A percentile compares a stretch with the other conserved stretches of the same genome.
These are phyloP conservation scores for Drosophila buzzatii DNA, from an alignment of 2,888 invertebrate species.

Conservation along the genomic window DNA sequence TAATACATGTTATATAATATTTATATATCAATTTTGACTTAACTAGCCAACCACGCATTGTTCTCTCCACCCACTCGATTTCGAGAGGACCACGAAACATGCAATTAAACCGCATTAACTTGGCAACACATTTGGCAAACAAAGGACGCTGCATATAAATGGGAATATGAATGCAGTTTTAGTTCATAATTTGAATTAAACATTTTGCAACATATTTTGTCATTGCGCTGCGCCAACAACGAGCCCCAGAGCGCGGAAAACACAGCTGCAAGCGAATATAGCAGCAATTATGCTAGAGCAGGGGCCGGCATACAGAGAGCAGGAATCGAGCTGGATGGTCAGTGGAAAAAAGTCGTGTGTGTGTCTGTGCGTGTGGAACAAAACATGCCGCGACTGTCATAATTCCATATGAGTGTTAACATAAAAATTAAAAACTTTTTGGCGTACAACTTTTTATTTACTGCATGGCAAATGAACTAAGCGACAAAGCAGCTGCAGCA, in stretches of 20 bases:
- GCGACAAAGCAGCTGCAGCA: conserved; percentile 14
- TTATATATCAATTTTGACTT: not conserved
- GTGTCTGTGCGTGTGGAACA: conserved; percentile 6
- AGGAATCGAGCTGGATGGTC: conserved; percentile 7
- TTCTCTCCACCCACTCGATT: not conserved
- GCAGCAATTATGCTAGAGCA: conserved; percentile 10
- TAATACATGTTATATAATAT: not conserved
- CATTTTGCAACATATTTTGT: conserved; percentile 7
- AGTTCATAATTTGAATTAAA: conserved; percentile 32
- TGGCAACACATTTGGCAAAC: conserved; percentile 1
- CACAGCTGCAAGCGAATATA: conserved; percentile 24
- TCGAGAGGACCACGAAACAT: not conserved
- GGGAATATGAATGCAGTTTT: conserved; percentile 14
- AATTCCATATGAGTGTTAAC: conserved; percentile 52
- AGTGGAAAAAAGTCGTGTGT: conserved; percentile 10
- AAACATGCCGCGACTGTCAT: conserved; percentile 39
- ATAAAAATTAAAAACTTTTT: conserved; percentile 62
- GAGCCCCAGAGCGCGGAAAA: conserved; percentile 31
- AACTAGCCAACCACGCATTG: not conserved
- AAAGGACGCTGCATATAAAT: not conserved
- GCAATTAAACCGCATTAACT: conserved; percentile 2
- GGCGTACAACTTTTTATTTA: conserved; percentile 56
- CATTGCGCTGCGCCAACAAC: conserved; percentile 16
- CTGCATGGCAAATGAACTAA: conserved; percentile 54
- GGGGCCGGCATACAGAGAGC: no score